Evolutionary conservation across 2,113 vertebrate genomes (phyloP), one percentile per base, ranked within the genome.

Genomic region (Calypte anna): DNA sequence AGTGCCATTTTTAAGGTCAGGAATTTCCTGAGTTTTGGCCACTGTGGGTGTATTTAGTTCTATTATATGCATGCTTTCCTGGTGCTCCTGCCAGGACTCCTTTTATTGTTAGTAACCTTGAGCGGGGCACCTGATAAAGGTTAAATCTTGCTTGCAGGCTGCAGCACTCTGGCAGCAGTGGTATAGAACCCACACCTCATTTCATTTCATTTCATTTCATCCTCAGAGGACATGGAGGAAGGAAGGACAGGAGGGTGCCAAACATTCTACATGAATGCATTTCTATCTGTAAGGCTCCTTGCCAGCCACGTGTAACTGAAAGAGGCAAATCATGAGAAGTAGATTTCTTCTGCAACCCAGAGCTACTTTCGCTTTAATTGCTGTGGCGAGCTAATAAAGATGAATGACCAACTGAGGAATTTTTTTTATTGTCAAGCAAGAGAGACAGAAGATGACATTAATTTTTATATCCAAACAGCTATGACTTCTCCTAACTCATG

Each of bases 11-110:
- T 82, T 95, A 93, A 93, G 80, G 80, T 68, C 86, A 95, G 54
- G 86, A 75, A 75, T 95, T 96, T 96, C 93, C 93, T 89, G 90
- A 87, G 74, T 75, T 94, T 95, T 96, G 74, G 69, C 81, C 53
- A 74, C 9, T 6, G n/a, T 95, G 85, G 61, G 80, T 91, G 64
- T 91, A 95, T 83, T 27, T 74, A 55, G 76, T n/a, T 88, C 82
- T 24, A 53, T 86, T 75, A 85, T 55, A 58, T 54, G 18, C 36
- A 82, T 5, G 2, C 51, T 90, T 96, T 82, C 82, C 51, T 38
- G 62, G 23, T 64, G 30, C 17, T 88, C 76, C 36, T 86, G 51
- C 8, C 0, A 17, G 79, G 38, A 61, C n/a, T 74, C 5, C 91
- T 93, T 75, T 86, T 75, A 94, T 94, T 91, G 89, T 95, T 96